Evolutionary conservation across 2,113 vertebrate genomes (phyloP).

Genomic region (Bos taurus): ARS-UCD2.0 NC_037356.1:16644501-16645000

Average conservation of each 20-base stretch:
- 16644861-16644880: background rate
- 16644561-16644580: background rate
- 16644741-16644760: background rate
- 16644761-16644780: background rate
- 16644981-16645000: background rate
- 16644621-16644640: accelerated
- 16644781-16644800: background rate
- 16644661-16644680: background rate
- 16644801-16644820: background rate
- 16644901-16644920: background rate
- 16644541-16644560: background rate
- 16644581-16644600: background rate
- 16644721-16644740: background rate
- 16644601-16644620: background rate
- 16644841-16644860: background rate
- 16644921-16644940: background rate
- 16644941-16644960: background rate
- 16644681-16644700: background rate
- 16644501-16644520: background rate
- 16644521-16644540: background rate
- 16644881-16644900: background rate
- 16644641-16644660: background rate
- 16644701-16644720: background rate
- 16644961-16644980: background rate
- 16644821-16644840: background rate